Conservation (phyloP, 2,797 vertebrate genomes). For the Cryptoprocta ferox region DNA sequence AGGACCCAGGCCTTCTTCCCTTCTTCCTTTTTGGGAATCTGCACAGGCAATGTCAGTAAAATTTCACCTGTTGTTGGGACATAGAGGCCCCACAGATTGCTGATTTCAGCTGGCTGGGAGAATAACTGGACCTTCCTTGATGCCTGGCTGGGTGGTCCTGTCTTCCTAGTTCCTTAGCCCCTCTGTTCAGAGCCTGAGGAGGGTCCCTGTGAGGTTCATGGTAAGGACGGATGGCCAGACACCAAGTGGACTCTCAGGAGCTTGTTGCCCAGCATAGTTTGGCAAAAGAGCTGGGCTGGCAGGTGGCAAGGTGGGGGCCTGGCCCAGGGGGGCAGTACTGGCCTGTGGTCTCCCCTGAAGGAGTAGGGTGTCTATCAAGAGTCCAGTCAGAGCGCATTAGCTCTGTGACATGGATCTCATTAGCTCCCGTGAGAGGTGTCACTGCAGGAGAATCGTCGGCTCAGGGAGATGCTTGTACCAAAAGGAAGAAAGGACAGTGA, state of each 20-base stretch:
- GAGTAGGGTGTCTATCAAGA: conserved; percentile 79
- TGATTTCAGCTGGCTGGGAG: not conserved
- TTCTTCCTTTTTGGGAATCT: conserved; percentile 35
- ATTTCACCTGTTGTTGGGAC: not conserved
- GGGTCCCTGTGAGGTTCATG: not conserved
- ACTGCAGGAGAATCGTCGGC: conserved; percentile 88
- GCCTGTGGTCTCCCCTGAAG: conserved; percentile 70
- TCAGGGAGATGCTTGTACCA: conserved; percentile 87
- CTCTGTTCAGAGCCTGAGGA: not conserved
- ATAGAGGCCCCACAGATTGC: not conserved
- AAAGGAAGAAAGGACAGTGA: conserved; percentile 90
- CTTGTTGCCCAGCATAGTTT: conserved; percentile 50
- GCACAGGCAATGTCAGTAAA: conserved; percentile 22
- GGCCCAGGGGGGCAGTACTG: not conserved
- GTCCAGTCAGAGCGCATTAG: conserved; percentile 92
- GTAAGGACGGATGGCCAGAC: not conserved
- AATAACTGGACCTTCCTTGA: not conserved
- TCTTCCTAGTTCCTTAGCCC: not conserved
- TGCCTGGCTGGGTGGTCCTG: conserved; percentile 46
- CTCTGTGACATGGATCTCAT: conserved; percentile 92
- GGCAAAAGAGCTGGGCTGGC: conserved; percentile 41
- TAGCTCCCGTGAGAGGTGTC: conserved; percentile 91
- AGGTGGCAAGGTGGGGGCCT: not conserved
- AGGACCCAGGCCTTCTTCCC: not conserved
- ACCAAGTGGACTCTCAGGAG: conserved; percentile 2